Base-by-base conservation (phyloP, 2,113 vertebrate species). In the Spea multiplicata region DNA sequence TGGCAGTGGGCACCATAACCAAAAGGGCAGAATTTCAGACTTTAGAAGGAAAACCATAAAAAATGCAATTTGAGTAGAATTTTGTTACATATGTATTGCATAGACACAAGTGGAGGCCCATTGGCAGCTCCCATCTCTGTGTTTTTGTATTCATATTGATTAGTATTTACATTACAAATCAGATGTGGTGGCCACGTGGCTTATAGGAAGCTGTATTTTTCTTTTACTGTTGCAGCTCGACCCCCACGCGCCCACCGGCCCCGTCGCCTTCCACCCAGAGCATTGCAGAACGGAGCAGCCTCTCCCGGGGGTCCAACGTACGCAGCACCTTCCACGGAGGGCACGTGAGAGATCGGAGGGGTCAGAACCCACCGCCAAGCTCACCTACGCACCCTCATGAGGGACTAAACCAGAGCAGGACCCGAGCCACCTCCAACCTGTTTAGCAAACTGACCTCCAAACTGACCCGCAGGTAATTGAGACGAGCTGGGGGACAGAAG, bases 401-500 rank as follows among this genome's bases (percentile, higher is more conserved):
- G 50, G 90, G 94, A 71, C 80, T 95, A 84, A 93, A 95, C 8
- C 87, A 94, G 2, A 91, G 93, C 74, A 91, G 95, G 71, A 93
- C 91, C 52, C 91, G 96, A 0, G 91, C 94, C 81, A 93, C 95
- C 0, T 91, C 93, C 87, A 97, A 95, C 90, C 92, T 98, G 84
- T 95, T 98, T 74, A 95, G 94, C 85, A 98, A 98, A 79, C 85
- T 98, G 87, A 97, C 96, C 83, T 97, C 96, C 86, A 98, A 97
- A 87, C 82, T 98, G 88, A 96, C 94, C 9, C 93, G 96, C 89
- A 94, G 96, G 96, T 98, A 90, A 94, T 92, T 3, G 44, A 0
- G 0, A 65, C 9, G 14, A 8, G 55, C 17, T 2, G 7, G 10
- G 55, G 12, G 61, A 47, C 57, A 44, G 4, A 74, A 46, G 8